phyloP scores from a whole-genome alignment of 1,140 invertebrate species.

The Orchesella cincta region DNA sequence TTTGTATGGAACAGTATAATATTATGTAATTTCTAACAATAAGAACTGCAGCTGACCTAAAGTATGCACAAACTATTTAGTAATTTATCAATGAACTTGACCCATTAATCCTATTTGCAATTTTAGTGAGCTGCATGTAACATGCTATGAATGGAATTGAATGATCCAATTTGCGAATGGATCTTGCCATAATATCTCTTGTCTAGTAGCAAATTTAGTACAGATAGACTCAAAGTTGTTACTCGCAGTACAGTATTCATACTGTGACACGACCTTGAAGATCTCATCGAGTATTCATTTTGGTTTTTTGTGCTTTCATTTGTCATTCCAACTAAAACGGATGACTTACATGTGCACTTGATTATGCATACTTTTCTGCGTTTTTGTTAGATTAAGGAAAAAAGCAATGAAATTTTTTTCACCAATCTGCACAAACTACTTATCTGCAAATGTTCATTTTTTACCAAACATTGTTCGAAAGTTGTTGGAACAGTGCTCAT shows the following conservation, averaged over 20 bases:
- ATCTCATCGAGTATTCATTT: neutral
- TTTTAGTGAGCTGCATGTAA: too few species aligned
- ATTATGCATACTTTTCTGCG: constrained; percentile 15
- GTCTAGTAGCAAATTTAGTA: too few species aligned
- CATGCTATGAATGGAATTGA: too few species aligned
- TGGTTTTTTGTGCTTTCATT: neutral
- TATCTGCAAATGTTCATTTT: neutral
- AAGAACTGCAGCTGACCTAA: too few species aligned
- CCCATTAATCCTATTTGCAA: constrained; percentile 7
- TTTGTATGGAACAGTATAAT: too few species aligned
- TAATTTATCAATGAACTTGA: constrained; percentile 18
- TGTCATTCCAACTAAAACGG: neutral
- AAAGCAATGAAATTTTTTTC: neutral
- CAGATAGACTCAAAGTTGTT: neutral
- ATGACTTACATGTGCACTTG: too few species aligned
- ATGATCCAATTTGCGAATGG: too few species aligned
- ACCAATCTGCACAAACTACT: neutral
- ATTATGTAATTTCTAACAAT: too few species aligned
- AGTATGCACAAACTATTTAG: too few species aligned
- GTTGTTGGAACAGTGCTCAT: neutral
- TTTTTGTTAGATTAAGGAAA: neutral
- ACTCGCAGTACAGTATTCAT: neutral
- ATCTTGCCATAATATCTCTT: too few species aligned
- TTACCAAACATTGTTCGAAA: neutral
- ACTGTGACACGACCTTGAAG: neutral